Conservation (phyloP, 2,113 vertebrate genomes). For the Atherinomorus stipes region DNA sequence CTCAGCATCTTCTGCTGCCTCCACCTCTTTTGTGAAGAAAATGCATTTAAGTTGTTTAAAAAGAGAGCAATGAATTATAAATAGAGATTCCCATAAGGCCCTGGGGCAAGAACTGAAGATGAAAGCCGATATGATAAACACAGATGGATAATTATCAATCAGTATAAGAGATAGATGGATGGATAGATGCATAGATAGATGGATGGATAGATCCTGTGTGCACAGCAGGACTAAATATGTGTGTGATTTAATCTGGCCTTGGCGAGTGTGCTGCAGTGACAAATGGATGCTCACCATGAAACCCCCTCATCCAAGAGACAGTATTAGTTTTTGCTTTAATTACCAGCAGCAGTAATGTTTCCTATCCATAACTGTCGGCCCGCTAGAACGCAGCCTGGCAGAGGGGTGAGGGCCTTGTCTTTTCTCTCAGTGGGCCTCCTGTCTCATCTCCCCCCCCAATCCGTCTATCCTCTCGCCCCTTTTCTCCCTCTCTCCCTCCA, state of each 20-base stretch:
- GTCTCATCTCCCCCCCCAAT: conserved; percentile 79
- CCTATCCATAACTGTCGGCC: conserved; percentile 98
- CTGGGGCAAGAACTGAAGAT: background rate
- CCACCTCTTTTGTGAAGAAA: background rate
- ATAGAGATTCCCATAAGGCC: background rate
- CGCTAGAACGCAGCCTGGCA: conserved; percentile 92
- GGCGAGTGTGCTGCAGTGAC: conserved; percentile 87
- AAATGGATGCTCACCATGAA: conserved; percentile 92
- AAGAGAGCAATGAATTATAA: background rate
- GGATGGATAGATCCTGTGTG: conserved; percentile 44
- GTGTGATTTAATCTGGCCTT: conserved; percentile 91
- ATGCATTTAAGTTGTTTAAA: background rate
- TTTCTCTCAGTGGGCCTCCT: conserved; percentile 94
- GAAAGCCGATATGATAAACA: conserved; percentile 3
- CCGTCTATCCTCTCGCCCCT: conserved; percentile 78
- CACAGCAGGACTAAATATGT: conserved; percentile 82
- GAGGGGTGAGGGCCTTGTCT: conserved; percentile 94
- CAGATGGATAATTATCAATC: conserved; percentile 9
- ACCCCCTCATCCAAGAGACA: conserved; percentile 92
- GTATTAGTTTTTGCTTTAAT: conserved; percentile 99
- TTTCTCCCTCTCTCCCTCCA: conserved; percentile 74
- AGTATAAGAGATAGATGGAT: conserved; percentile 8
- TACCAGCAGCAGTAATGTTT: conserved; percentile 96
- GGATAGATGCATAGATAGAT: conserved; percentile 39
- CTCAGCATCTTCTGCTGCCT: background rate